Base-by-base conservation (phyloP, 2,888 invertebrate species). In the Leptogaster cylindrica region DNA sequence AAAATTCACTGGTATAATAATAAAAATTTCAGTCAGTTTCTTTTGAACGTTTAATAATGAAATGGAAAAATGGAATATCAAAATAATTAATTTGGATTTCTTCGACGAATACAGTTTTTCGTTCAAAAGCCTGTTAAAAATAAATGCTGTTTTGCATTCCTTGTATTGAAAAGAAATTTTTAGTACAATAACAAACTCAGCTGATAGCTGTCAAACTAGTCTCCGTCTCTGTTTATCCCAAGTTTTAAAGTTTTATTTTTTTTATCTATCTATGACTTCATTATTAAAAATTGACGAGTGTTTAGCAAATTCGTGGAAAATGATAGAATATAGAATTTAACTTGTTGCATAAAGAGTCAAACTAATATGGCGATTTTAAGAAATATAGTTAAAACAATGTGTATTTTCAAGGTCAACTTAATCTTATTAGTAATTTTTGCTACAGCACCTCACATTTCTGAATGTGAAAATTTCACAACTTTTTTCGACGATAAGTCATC, bases 361-460 rank as follows among this genome's bases (percentile, higher is more conserved):
- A 20, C 20, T 10, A 23, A 46, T 23, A 46, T 23, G n/a, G 6
- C 18, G n/a, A 27, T 8, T 4, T 33, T 25, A 4, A 23, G 2
- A 5, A 5, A 12, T 18, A 10, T 3, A 4, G 10, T 52, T n/a
- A n/a, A 39, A 55, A 55, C 39, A 36, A 55, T 55, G 55, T 20
- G 20, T n/a, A 23, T 10, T 55, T 23, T 39, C 55, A 55, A 55
- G 55, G 55, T 55, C 55, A 23, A 36, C 23, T 36, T 55, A 55
- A 23, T 39, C 39, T 39, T 55, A n/a, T 55, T 39, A 23, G 23
- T 55, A 20, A 8, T 55, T 1, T 12, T 36, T 6, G 12, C 39
- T 20, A 10, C 55, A 23, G 18, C 36, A 36, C 2, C 23, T 18
- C 36, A 55, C 3, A 14, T 55, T 10, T n/a, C 55, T 4, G 55